Base-by-base conservation (phyloP, 2,797 vertebrate species). In the Momotus momota region DNA sequence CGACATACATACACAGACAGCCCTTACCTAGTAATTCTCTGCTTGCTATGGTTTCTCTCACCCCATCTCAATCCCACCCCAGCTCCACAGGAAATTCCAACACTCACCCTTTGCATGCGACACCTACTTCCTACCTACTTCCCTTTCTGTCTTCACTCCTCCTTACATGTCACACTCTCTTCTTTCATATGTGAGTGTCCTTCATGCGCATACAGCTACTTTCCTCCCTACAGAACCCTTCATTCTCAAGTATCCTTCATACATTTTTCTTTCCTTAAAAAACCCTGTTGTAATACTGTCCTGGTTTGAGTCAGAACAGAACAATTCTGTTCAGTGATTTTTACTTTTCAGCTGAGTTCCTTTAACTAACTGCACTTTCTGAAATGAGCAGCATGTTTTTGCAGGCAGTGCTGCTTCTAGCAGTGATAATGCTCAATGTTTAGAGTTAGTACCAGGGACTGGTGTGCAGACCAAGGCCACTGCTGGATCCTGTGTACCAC, bases 51-150 rank as follows among this genome's bases (percentile, higher is more conserved):
- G 8, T 8, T 79, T 72, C 23, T 81, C 35, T 70, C 55, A 55
- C 66, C 16, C 18, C 48, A 78, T 10, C 22, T 80, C 55, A 16
- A 5, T 0, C 26, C 2, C 19, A 41, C 22, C 3, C 14, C 12
- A 58, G 19, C 21, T 82, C 46, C 67, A 66, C 26, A 54, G 35
- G 18, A 79, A 55, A 48, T 19, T 60, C 35, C 49, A 87, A 4
- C 21, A 22, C 11, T 67, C 0, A 0, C 8, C 3, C 6, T 65
- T 66, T 41, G 5, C 17, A 58, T 27, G 8, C 16, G 79, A 7
- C 3, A 2, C 31, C 7, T 17, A 51, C 6, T 6, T 83, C 45
- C 17, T n/a, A 2, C 9, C 12, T 69, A 13, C 29, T 12, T 74
- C 35, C 13, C 17, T 78, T 91, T 69, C 66, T 29, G 5, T 65